These are phyloP conservation scores for Pheosia gnoma DNA, from an alignment of 2,888 invertebrate species.

Conservation along the genomic window DNA sequence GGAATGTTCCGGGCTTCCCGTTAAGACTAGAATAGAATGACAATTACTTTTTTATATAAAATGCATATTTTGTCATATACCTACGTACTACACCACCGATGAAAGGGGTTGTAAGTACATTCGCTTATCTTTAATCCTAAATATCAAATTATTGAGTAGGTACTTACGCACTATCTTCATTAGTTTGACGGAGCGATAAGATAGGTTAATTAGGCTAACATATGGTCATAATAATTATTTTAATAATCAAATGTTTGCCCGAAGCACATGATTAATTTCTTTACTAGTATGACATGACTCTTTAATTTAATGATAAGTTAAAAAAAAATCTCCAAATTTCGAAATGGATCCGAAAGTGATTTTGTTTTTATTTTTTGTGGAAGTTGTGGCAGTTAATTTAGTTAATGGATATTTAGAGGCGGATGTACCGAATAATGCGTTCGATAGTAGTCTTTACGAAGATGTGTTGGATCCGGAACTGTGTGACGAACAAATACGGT, in stretches of 20 bases:
- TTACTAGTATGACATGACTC: neutral
- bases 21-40: too few species aligned
- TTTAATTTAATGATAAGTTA: neutral
- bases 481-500: constrained; percentile 20
- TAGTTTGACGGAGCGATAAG: neutral
- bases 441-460: constrained; percentile 21
- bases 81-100: too few species aligned
- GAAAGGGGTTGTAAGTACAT: too few species aligned
- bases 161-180: neutral
- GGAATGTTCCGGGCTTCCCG: too few species aligned
- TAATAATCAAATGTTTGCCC: neutral
- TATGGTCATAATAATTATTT: neutral
- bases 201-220: neutral
- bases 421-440: constrained; percentile 9
- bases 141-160: too few species aligned
- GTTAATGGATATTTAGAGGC: neutral
- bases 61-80: too few species aligned
- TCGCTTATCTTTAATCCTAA: too few species aligned
- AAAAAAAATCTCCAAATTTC: neutral
- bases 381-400: neutral
- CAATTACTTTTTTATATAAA: too few species aligned
- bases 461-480: constrained; percentile 21
- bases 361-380: neutral
- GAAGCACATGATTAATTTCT: neutral
- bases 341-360: neutral